Base-by-base conservation (phyloP, 2,888 invertebrate species). In the Teleogryllus oceanicus region DNA sequence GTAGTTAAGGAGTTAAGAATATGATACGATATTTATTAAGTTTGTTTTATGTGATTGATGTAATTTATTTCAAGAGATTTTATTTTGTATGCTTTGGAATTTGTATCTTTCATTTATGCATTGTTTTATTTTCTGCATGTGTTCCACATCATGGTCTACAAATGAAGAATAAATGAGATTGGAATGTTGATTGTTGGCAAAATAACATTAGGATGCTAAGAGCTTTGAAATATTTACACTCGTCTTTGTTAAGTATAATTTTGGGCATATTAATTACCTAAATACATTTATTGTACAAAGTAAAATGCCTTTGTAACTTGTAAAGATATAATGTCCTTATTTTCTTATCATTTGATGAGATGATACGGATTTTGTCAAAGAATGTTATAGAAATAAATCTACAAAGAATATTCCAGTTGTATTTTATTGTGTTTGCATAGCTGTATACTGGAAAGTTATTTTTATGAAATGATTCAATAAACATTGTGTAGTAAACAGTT, bases 341-440 rank as follows among this genome's bases (percentile, higher is more conserved):
- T 62, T 62, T 62, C 62, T 62, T 62, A 62, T 62, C 62, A n/a
- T 62, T 18, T 62, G 62, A 62, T 62, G 62, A 62, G 62, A n/a
- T n/a, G n/a, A 62, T 62, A 62, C 8, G 62, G 62, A 62, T 62
- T 62, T 62, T 62, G 62, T 62, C 62, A 13, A 62, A 62, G 62
- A 62, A 62, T 62, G 62, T 62, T 62, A 62, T 62, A 62, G 62
- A 62, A 62, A 62, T 62, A 62, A 62, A 62, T 62, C 16, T 62
- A 62, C n/a, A 62, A 62, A 62, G 62, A 62, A 13, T 37, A 37
- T 37, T 37, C 37, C 37, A 37, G 37, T 37, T 37, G 37, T 37
- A 37, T 37, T 37, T 37, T 37, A 37, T 37, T 37, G 37, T 37
- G 37, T 37, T 37, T 37, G 37, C 5, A 10, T 37, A 37, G 37